Evolutionary conservation across 2,888 invertebrate species (phyloP).

Genomic region (Drosophila prolongata): DNA sequence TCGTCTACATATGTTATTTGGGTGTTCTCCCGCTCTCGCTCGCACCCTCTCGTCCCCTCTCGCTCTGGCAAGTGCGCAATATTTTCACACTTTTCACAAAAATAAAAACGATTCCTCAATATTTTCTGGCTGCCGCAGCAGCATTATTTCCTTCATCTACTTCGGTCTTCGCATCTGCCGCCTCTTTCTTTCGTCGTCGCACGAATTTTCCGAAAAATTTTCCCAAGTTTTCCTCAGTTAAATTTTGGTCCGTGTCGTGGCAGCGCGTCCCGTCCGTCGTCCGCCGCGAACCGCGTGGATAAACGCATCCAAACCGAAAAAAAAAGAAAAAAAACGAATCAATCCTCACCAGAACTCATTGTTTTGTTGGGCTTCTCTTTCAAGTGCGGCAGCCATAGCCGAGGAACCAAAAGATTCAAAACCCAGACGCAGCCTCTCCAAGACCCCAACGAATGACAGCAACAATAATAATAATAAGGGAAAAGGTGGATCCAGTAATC

Average conservation of each 20-base stretch:
- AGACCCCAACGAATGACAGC: constrained; percentile 73
- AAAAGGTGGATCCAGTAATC: constrained; percentile 20
- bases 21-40: constrained; percentile 28
- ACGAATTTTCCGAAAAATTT: constrained; percentile 54
- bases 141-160: constrained; percentile 48
- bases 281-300: constrained; percentile 69
- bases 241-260: constrained; percentile 80
- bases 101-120: constrained; percentile 79
- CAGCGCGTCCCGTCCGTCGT: constrained; percentile 64
- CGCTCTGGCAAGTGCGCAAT: constrained; percentile 75
- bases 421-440: constrained; percentile 60
- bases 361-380: constrained; percentile 68
- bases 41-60: constrained; percentile 12
- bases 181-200: constrained; percentile 48
- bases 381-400: constrained; percentile 17
- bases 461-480: constrained; percentile 36
- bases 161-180: constrained; percentile 34
- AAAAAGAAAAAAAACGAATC: neutral
- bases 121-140: constrained; percentile 60
- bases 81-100: constrained; percentile 80
- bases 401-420: constrained; percentile 54
- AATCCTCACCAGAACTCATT: constrained; percentile 44
- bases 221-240: constrained; percentile 70
- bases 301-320: constrained; percentile 26
- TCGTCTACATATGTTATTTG: constrained; percentile 24